These are phyloP conservation scores for Drosophila macrospina DNA, from an alignment of 2,888 invertebrate species.

Conservation along the genomic window DNA sequence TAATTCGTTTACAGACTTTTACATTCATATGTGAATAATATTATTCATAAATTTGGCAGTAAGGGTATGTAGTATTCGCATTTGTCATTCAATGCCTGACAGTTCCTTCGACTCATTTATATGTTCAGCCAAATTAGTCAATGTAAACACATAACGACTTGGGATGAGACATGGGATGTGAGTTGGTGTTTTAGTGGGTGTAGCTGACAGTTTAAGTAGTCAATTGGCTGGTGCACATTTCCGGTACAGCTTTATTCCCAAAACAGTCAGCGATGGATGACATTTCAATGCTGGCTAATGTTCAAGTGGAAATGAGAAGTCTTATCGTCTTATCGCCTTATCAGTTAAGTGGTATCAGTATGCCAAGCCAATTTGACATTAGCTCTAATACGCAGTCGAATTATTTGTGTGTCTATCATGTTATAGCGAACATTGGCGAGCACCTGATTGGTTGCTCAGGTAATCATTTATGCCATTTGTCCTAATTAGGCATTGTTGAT, in stretches of 20 bases:
- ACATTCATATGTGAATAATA: too few species aligned
- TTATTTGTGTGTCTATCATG: conserved; percentile 18
- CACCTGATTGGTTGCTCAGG: not conserved
- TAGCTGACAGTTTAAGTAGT: conserved; percentile 26
- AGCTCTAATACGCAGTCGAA: conserved; percentile 14
- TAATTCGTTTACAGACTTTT: too few species aligned
- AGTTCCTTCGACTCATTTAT: conserved; percentile 15
- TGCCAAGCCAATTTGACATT: conserved; percentile 19
- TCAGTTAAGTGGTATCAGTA: conserved; percentile 42
- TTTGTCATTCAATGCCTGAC: too few species aligned
- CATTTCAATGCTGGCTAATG: conserved; percentile 10
- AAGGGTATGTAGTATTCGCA: conserved; percentile 3
- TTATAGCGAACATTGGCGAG: not conserved
- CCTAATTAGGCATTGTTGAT: conserved; percentile 16
- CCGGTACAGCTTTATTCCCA: conserved; percentile 17
- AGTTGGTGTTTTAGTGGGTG: not conserved
- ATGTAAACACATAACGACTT: conserved; percentile 22
- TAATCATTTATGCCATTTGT: not conserved
- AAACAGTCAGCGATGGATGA: not conserved
- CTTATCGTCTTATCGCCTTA: conserved; percentile 21
- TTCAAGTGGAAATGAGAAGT: conserved; percentile 31
- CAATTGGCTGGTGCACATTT: conserved; percentile 35
- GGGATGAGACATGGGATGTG: not conserved
- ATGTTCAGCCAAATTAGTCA: conserved; percentile 28
- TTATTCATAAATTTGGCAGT: not conserved